A percentile compares a stretch with the other conserved stretches of the same genome.
Conservation (phyloP, 2,113 vertebrate species). For the Lamprologus callipterus region DNA sequence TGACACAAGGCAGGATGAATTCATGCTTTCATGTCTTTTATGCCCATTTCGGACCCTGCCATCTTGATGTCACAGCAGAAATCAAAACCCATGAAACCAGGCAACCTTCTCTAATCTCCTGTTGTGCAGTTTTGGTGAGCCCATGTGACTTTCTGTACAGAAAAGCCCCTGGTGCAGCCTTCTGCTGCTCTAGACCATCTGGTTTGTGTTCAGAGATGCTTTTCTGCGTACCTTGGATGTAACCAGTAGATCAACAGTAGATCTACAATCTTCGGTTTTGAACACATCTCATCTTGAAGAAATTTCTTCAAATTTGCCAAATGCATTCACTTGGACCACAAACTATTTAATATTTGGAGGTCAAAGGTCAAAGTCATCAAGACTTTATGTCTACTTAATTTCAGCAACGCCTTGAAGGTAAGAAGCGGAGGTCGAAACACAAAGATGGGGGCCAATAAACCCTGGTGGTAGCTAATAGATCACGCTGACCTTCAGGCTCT, state of each 20-base stretch:
- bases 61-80: neutral
- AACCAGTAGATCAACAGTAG: neutral
- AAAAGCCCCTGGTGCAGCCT: neutral
- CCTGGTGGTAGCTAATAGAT: neutral
- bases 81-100: neutral
- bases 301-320: neutral
- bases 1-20: neutral
- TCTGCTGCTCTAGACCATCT: neutral
- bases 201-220: neutral
- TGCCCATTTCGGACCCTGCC: neutral
- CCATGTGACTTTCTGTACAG: neutral
- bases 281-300: neutral
- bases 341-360: neutral
- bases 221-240: neutral
- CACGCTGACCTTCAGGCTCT: constrained; percentile 30
- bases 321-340: neutral
- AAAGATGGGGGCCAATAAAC: neutral
- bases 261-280: neutral
- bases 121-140: neutral
- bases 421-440: neutral
- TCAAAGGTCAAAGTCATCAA: neutral
- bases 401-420: neutral
- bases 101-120: neutral
- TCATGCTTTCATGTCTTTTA: neutral
- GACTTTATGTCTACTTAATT: neutral